Conservation (phyloP, 2,113 vertebrate species). For the Serilophus lunatus region DNA sequence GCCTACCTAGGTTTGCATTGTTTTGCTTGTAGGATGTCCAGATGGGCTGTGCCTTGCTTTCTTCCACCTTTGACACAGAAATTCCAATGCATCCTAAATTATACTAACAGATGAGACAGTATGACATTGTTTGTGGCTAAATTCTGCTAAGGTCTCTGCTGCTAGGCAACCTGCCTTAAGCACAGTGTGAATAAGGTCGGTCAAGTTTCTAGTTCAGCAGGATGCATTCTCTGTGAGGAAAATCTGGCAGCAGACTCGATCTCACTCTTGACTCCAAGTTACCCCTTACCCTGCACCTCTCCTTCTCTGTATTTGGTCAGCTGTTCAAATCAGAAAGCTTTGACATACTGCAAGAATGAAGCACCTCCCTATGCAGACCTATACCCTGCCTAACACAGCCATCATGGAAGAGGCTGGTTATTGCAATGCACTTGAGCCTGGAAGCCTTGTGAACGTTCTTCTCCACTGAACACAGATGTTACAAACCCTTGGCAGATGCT, state of each 20-base stretch:
- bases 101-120: not conserved
- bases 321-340: not conserved
- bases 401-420: not conserved
- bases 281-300: not conserved
- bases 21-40: not conserved
- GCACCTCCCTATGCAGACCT: not conserved
- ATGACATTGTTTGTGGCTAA: not conserved
- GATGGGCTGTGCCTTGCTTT: not conserved
- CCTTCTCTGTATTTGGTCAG: not conserved
- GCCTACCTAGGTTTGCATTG: not conserved
- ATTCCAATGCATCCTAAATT: not conserved
- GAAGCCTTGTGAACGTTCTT: not conserved
- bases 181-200: not conserved
- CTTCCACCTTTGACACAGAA: not conserved
- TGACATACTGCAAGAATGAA: not conserved
- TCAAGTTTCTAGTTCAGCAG: not conserved
- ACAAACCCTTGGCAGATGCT: not conserved
- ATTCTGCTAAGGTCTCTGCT: not conserved
- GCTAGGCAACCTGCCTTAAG: conserved; percentile 5
- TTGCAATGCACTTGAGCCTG: not conserved
- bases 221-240: not conserved
- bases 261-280: not conserved
- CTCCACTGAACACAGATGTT: fast-evolving
- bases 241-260: not conserved
- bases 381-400: not conserved